These are phyloP conservation scores for Ceyx margarethae DNA, from an alignment of 2,113 vertebrate species.

Conservation along the genomic window DNA sequence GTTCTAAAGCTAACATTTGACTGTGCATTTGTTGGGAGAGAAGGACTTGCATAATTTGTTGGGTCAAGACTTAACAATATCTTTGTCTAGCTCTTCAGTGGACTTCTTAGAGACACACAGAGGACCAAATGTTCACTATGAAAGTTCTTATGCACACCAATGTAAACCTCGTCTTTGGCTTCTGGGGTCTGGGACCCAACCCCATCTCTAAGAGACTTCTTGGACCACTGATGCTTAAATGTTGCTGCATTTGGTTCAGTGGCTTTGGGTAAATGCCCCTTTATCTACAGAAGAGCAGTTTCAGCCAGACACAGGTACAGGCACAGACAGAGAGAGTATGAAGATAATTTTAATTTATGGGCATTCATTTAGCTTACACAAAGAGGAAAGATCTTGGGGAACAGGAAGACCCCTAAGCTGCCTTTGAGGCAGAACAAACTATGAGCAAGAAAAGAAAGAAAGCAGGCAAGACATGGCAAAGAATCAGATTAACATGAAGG, in stretches of 20 bases:
- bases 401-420: neutral
- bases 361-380: neutral
- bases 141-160: neutral
- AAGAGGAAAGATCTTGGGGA: neutral
- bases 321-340: neutral
- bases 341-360: neutral
- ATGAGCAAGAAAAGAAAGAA: neutral
- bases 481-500: neutral
- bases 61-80: neutral
- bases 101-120: neutral
- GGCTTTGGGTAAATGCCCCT: neutral
- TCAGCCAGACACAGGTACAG: neutral
- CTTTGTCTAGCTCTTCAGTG: neutral
- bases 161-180: neutral
- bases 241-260: neutral
- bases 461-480: neutral
- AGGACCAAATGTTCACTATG: rapidly evolving
- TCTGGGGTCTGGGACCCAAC: neutral
- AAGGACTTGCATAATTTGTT: neutral
- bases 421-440: neutral
- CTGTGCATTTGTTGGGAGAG: neutral
- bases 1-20: neutral
- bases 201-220: neutral
- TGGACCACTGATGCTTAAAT: neutral
- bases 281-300: neutral